A percentile compares a stretch with the other conserved stretches of the same genome.
Evolutionary conservation across 2,797 vertebrate species (phyloP).

Genomic region (Paedocypris micromegethes): DNA sequence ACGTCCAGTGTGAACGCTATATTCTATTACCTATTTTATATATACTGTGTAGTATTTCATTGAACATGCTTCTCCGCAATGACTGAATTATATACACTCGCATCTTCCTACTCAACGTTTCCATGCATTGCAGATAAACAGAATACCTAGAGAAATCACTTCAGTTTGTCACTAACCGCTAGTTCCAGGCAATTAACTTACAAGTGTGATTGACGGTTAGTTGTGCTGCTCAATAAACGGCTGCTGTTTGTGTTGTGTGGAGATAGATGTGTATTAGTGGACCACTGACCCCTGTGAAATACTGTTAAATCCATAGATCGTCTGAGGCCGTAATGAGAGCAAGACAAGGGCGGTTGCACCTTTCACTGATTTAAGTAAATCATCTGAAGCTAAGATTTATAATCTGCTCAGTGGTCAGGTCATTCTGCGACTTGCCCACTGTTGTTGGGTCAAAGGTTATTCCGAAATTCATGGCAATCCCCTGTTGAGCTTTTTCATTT

Average conservation of each 20-base stretch:
- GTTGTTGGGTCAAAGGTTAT: neutral
- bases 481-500: no score
- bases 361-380: constrained; percentile 27
- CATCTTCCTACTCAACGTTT: neutral
- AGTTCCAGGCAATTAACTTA: neutral
- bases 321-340: constrained; percentile 3
- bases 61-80: no score
- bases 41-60: no score
- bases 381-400: neutral
- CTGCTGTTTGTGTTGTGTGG: constrained; percentile 2
- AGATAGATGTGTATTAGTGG: constrained; percentile 1
- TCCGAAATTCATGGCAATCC: no score
- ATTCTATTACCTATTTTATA: no score
- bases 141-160: neutral
- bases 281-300: constrained; percentile 7
- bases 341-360: constrained; percentile 12
- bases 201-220: neutral
- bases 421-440: neutral
- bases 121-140: neutral
- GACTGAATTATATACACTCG: no score
- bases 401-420: no score
- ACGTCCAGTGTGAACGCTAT: no score
- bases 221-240: neutral
- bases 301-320: constrained; percentile 12
- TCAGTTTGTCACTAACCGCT: neutral